Evolutionary conservation across 1,140 invertebrate species (phyloP), one percentile per base, ranked within the genome.

Genomic region (Asobara japonica): DNA sequence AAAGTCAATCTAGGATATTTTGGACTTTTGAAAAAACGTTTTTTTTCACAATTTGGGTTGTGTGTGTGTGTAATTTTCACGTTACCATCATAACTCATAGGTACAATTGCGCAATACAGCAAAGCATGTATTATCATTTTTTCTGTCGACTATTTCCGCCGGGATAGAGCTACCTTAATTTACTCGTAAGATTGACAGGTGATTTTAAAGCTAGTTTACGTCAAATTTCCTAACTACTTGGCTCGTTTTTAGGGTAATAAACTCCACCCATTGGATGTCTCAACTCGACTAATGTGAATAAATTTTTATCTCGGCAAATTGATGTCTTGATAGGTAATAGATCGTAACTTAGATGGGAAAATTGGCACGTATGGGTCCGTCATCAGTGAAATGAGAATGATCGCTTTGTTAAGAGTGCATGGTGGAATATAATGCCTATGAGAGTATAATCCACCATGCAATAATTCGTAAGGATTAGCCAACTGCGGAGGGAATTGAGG

Each of bases 401-500:
- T 45, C 51, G 51, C 51, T 56, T 56, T 56, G 51, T 56, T 25
- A 20, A 56, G 51, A 27, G 51, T 27, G 8, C 13, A 22, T 2
- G 51, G 5, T 56, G 11, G 51, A 18, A 18, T 13, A 25, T 22
- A 56, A 25, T 56, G 6, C 22, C 51, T 56, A 56, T 56, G 51
- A 56, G 51, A 56, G 22, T 56, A 56, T 56, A 25, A 56, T 56
- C 5, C 22, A 11, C 7, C 29, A 20, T 41, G 27, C 65, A 67
- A 67, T 67, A 67, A 67, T 67, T 67, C 65, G 65, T 67, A 38
- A 38, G 65, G 65, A 62, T 67, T 67, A 41, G 29, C 22, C 22
- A 67, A 67, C 65, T 45, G 6, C 16, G 16, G 16, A 22, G 13
- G 18, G 6, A 51, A 18, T 18, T 48, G 27, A n/a, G 7, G 22